Percentiles rank a stretch among this genome's conserved stretches.
Evolutionary conservation across 2,797 vertebrate genomes (phyloP).

Genomic region (Ispidina lecontei): DNA sequence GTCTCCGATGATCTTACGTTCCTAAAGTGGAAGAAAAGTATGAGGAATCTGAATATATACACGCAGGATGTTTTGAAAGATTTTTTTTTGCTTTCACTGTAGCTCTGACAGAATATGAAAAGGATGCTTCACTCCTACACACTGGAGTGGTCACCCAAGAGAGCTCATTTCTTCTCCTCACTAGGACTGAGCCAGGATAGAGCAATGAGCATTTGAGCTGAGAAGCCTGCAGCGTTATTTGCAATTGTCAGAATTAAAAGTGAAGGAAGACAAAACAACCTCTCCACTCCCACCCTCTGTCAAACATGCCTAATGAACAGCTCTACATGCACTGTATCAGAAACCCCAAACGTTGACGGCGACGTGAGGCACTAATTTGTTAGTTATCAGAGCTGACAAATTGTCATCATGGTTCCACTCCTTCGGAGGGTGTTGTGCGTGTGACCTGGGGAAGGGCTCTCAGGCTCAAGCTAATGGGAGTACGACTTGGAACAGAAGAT

Average conservation of each 20-base stretch:
- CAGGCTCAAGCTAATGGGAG: constrained; percentile 68
- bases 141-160: constrained; percentile 72
- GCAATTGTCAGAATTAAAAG: constrained; percentile 75
- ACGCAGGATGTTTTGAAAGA: constrained; percentile 72
- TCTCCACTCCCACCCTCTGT: constrained; percentile 72
- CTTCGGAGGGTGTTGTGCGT: constrained; percentile 60
- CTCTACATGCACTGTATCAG: constrained; percentile 58
- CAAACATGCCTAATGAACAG: constrained; percentile 69
- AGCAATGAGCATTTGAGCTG: constrained; percentile 15
- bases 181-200: constrained; percentile 60
- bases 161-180: constrained; percentile 71
- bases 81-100: constrained; percentile 52
- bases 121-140: constrained; percentile 69
- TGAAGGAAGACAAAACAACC: constrained; percentile 72
- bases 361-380: constrained; percentile 55
- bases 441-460: constrained; percentile 66
- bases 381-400: constrained; percentile 72
- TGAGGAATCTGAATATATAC: constrained; percentile 69
- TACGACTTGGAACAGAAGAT: constrained; percentile 59
- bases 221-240: constrained; percentile 68
- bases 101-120: constrained; percentile 67
- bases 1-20: constrained; percentile 63
- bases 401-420: constrained; percentile 67
- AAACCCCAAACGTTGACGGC: constrained; percentile 61
- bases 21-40: constrained; percentile 65